Evolutionary conservation across 1,140 invertebrate genomes (phyloP).

Genomic region (Ceratina japonica): DNA sequence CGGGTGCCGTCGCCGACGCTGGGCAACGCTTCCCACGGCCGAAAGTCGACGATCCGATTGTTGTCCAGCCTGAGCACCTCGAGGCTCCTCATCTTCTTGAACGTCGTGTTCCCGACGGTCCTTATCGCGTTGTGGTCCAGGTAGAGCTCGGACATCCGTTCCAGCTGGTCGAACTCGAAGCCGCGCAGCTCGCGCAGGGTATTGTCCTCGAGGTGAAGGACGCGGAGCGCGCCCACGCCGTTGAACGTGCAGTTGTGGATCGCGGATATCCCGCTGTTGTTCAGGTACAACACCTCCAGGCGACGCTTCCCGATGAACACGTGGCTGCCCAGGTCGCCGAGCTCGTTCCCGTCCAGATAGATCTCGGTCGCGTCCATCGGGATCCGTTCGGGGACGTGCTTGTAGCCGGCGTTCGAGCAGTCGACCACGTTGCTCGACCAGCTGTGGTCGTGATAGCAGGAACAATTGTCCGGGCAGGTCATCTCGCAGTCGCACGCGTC

Average conservation of each 20-base stretch:
- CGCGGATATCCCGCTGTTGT: constrained; percentile 91
- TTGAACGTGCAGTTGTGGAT: constrained; percentile 95
- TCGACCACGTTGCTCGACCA: constrained; percentile 97
- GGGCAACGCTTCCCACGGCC: constrained; percentile 86
- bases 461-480: constrained; percentile 96
- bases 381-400: constrained; percentile 90
- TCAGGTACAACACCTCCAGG: constrained; percentile 91
- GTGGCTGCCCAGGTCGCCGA: constrained; percentile 91
- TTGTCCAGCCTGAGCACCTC: constrained; percentile 92
- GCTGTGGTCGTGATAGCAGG: constrained; percentile 95
- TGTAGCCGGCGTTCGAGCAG: constrained; percentile 90
- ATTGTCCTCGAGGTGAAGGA: constrained; percentile 93
- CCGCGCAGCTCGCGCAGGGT: constrained; percentile 88
- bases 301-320: constrained; percentile 95
- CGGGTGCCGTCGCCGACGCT: constrained; percentile 85
- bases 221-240: constrained; percentile 87
- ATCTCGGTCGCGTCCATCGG: constrained; percentile 97
- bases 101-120: constrained; percentile 91
- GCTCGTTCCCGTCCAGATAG: constrained; percentile 94
- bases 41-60: constrained; percentile 89
- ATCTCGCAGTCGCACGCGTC: constrained; percentile 97
- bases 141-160: constrained; percentile 90
- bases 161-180: constrained; percentile 90
- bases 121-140: constrained; percentile 92
- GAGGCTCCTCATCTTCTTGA: constrained; percentile 88